Base-by-base conservation (phyloP, 2,888 invertebrate genomes). In the Onchidella celtica region DNA sequence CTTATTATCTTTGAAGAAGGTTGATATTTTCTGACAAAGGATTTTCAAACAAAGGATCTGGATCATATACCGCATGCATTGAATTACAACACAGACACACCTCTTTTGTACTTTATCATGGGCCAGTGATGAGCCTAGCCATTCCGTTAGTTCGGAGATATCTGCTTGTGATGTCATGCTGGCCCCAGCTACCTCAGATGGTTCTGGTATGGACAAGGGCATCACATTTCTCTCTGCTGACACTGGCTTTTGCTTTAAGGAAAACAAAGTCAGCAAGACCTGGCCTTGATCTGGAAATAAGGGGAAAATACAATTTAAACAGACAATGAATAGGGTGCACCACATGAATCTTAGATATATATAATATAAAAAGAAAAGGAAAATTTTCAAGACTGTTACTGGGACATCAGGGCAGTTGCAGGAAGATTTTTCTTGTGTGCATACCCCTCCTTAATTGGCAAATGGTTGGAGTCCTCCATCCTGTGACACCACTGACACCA, bases 241-340 rank as follows among this genome's bases (percentile, higher is more conserved):
- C 65, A 36, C n/a, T 17, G 68, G 59, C n/a, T 24, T 68, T 29
- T 81, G 81, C n/a, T 81, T 81, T 40, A 81, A 55, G 40, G 38
- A 66, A 75, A 75, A 81, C 24, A 66, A 38, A 17, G 69, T 69
- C 40, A 81, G 74, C 59, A 75, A 38, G 55, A 81, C 61, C 4
- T 81, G 38, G 27, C 81, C 81, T 75, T 74, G 68, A 14, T 75
- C 81, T 81, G 69, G 57, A 66, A 55, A 11, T 24, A 27, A 63
- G n/a, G n/a, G n/a, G n/a, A n/a, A n/a, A 32, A 69, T 6, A 69
- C 4, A 14, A 3, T 6, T 2, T n/a, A 69, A 36, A 21, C 3
- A 66, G 29, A 17, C 17, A 27, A 66, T 27, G 2, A 66, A 6
- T 17, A 24, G 29, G 4, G 32, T n/a, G 27, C 9, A 55, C 17